A percentile compares a stretch with the other conserved stretches of the same genome.
phyloP scores from a whole-genome alignment of 2,888 invertebrate species.

The Volucella zonaria region DNA sequence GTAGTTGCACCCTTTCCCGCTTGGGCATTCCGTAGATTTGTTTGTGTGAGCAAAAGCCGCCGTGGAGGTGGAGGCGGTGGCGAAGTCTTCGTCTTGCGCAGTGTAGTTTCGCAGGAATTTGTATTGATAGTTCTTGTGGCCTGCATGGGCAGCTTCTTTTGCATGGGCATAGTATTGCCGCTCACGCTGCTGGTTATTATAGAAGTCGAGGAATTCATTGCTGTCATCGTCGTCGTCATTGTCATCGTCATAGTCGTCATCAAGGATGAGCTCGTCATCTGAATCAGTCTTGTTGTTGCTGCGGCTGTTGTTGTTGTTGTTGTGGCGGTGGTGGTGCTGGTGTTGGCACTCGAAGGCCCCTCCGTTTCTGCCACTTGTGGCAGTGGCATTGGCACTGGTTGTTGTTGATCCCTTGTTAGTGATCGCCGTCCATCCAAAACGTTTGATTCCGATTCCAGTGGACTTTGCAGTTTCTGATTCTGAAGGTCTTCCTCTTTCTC shows the following conservation, averaged over 20 bases:
- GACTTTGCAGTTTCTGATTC: conserved; percentile 32
- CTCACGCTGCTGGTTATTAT: conserved; percentile 84
- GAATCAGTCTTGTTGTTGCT: conserved; percentile 72
- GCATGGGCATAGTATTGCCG: conserved; percentile 82
- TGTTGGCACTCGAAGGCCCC: conserved; percentile 32
- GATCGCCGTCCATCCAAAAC: conserved; percentile 63
- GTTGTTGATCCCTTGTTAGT: conserved; percentile 35
- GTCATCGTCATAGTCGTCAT: conserved; percentile 75
- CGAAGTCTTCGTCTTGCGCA: conserved; percentile 75
- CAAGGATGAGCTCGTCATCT: conserved; percentile 82
- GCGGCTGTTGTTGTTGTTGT: conserved; percentile 50
- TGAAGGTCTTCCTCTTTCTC: conserved; percentile 39
- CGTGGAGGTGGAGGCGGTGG: conserved; percentile 82
- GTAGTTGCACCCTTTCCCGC: conserved; percentile 69
- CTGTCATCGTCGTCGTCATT: conserved; percentile 82
- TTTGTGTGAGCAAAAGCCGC: conserved; percentile 81
- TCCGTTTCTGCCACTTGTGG: conserved; percentile 35
- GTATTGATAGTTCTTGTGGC: conserved; percentile 52
- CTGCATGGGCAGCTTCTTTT: conserved; percentile 53
- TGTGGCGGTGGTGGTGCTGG: conserved; percentile 64
- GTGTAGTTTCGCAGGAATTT: conserved; percentile 74
- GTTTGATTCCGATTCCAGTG: conserved; percentile 49
- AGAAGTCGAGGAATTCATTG: conserved; percentile 85
- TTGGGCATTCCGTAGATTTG: conserved; percentile 77
- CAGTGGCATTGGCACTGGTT: conserved; percentile 52